Percentiles rank a stretch among this genome's conserved stretches.
phyloP scores from a whole-genome alignment of 2,797 vertebrate species.

The Cirrhinus mrigala region DNA sequence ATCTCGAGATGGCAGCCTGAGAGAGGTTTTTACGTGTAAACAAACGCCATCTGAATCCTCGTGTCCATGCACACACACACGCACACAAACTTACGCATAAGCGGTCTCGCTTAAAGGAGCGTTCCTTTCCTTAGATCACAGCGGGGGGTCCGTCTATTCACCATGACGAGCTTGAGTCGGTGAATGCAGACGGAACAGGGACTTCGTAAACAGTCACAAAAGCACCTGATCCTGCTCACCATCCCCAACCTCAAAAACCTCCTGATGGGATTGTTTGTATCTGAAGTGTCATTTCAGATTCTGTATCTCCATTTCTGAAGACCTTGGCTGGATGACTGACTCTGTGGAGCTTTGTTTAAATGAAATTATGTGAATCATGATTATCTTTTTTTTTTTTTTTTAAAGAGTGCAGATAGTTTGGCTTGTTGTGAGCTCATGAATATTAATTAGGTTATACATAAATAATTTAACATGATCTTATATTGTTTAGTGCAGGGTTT shows the following conservation, averaged over 20 bases:
- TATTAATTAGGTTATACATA: background rate
- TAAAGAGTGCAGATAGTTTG: background rate
- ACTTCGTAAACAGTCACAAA: constrained; percentile 42
- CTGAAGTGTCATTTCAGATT: constrained; percentile 24
- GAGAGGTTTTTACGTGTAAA: constrained; percentile 69
- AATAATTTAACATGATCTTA: background rate
- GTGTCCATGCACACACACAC: constrained; percentile 57
- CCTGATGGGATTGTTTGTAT: constrained; percentile 11
- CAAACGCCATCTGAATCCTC: constrained; percentile 70
- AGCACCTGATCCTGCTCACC: constrained; percentile 27
- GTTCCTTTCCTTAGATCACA: constrained; percentile 71
- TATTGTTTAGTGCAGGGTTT: background rate
- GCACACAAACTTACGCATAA: constrained; percentile 57
- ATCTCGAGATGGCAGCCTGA: constrained; percentile 73
- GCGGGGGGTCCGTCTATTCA: constrained; percentile 66
- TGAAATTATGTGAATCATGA: background rate
- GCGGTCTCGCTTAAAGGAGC: constrained; percentile 57
- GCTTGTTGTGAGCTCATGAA: background rate
- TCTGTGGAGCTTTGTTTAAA: background rate
- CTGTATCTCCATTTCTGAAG: background rate
- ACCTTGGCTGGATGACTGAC: constrained; percentile 3
- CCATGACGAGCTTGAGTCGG: constrained; percentile 57
- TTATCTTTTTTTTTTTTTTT: background rate
- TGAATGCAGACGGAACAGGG: constrained; percentile 51
- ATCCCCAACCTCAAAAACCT: background rate